These are phyloP conservation scores for Tethea ocularis DNA, from an alignment of 2,888 invertebrate genomes.

Conservation along the genomic window DNA sequence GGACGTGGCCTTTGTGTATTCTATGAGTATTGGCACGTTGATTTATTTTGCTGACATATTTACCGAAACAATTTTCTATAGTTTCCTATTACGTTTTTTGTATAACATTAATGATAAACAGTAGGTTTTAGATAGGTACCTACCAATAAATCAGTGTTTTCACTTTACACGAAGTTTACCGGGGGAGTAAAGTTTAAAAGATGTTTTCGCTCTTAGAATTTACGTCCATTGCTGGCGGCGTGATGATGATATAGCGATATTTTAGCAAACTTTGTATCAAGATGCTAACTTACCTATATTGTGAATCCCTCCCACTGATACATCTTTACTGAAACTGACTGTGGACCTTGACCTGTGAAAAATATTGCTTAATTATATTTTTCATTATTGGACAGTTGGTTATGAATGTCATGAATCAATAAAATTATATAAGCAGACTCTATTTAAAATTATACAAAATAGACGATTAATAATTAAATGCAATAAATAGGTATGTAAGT, in stretches of 20 bases:
- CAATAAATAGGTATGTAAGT: no score
- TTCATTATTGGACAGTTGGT: no score
- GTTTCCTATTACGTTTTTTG: neutral
- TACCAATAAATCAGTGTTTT: constrained; percentile 48
- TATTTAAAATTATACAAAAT: no score
- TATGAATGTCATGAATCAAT: no score
- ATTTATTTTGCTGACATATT: constrained; percentile 1
- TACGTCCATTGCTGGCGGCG: constrained; percentile 23
- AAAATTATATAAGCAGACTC: no score
- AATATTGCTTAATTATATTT: constrained; percentile 24
- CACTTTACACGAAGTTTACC: constrained; percentile 38
- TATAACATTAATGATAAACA: constrained; percentile 23
- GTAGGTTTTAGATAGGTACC: constrained; percentile 23
- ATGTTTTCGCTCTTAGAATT: constrained; percentile 38
- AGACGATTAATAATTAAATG: no score
- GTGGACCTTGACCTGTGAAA: constrained; percentile 61
- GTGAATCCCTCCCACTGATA: constrained; percentile 42
- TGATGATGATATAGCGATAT: constrained; percentile 55
- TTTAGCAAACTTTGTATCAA: constrained; percentile 43
- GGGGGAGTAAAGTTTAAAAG: constrained; percentile 35
- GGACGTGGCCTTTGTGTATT: constrained; percentile 19
- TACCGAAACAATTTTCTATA: neutral
- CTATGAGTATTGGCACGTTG: neutral
- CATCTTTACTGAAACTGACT: constrained; percentile 52
- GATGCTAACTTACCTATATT: constrained; percentile 53